Evolutionary conservation across 1,140 invertebrate species (phyloP).

Genomic region (Drosophila mojavensis): DNA sequence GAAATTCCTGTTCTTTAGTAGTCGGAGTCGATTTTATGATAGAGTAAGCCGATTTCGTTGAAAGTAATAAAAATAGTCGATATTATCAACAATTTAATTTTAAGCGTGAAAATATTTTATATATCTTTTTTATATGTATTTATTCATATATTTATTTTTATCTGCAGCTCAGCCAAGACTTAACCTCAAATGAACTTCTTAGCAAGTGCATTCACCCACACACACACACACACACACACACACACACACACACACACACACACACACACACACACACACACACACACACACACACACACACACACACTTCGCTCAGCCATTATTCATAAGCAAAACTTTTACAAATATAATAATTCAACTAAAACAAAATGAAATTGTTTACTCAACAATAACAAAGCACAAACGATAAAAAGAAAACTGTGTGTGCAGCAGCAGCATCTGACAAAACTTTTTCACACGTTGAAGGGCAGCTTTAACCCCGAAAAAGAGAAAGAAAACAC

Average conservation of each 20-base stretch:
- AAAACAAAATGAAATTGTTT: conserved; percentile 48
- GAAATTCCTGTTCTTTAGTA: background rate
- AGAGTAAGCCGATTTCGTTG: too few relatives aligned
- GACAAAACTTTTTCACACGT: conserved; percentile 41
- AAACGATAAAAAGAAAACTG: conserved; percentile 35
- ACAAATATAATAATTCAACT: conserved; percentile 77
- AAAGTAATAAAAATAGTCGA: background rate
- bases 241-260: background rate
- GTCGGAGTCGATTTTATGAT: background rate
- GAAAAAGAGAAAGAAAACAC: background rate
- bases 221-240: background rate
- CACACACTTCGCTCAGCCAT: conserved; percentile 35
- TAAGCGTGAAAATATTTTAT: background rate
- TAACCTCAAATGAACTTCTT: conserved; percentile 54
- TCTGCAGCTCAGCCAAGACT: conserved; percentile 1
- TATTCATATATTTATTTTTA: background rate
- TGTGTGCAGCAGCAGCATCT: conserved; percentile 28
- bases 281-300: background rate
- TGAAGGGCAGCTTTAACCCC: conserved; percentile 24
- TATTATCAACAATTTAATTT: too few relatives aligned
- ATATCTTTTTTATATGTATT: background rate
- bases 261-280: background rate
- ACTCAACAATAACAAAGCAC: conserved; percentile 10
- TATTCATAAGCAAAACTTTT: conserved; percentile 77
- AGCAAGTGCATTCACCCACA: conserved; percentile 48